Base-by-base conservation (phyloP, 2,888 invertebrate genomes). In the Noctua comes region DNA sequence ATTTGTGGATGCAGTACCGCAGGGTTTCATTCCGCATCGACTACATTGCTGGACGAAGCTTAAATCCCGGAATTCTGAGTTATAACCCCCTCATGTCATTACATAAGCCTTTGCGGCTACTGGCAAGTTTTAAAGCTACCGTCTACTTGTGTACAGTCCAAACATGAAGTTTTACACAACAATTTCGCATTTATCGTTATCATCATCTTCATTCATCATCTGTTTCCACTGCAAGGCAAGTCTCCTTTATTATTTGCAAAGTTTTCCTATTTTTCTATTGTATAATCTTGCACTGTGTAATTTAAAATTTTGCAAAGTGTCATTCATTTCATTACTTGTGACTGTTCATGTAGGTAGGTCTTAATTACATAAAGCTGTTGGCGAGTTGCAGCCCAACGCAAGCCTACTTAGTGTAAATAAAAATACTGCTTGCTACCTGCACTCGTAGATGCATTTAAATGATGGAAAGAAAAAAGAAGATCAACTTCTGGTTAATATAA, bases 1-100 rank as follows among this genome's bases (percentile, higher is more conserved):
- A 77, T 77, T 76, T 54, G 27, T 40, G 27, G 48, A 57, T 59
- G 27, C 27, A 66, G 46, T 40, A 57, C 46, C 77, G 18, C 59
- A 76, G 11, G 57, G 13, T 76, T 77, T 48, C 0, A 57, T 54
- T 76, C 48, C 75, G 18, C 24, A n/a, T 27, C 18, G 31, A 31
- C n/a, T 54, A 54, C 64, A 36, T 43, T 76, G 36, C 36, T 66
- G 36, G 36, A 59, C 31, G 18, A 46, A 66, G 54, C 36, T 76
- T 51, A 27, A 36, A 8, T 54, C 8, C 18, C 7, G n/a, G 21
- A 21, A 36, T 76, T 65, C 21, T 13, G 2, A 54, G 21, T 51
- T 64, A 6, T n/a, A 36, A 24, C 46, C 1, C n/a, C 10, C 1
- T 21, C 16, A 46, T 68, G 24, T 65, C 3, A 40, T 7, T 0